Evolutionary conservation across 2,888 invertebrate genomes (phyloP).

Genomic region (Chymomyza caudatula): DNA sequence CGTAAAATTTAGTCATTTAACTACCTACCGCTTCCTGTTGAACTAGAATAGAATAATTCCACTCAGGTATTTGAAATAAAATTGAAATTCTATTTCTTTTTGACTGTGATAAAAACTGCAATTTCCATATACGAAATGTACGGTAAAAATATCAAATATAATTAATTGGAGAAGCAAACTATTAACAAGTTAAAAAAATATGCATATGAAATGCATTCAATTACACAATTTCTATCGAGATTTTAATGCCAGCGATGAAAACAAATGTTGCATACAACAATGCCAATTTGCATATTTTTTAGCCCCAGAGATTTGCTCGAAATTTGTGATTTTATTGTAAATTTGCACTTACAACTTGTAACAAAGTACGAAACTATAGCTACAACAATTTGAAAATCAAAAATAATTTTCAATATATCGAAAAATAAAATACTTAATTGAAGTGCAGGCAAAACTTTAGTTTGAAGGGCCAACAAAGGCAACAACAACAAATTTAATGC

Average conservation of each 20-base stretch:
- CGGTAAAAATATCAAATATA: not conserved
- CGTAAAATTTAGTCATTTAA: too few species aligned
- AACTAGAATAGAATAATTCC: too few species aligned
- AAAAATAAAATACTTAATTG: slow-evolving; percentile 29
- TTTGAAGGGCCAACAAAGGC: not conserved
- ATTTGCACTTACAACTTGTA: slow-evolving; percentile 53
- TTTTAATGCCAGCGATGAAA: not conserved
- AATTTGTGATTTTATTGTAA: slow-evolving; percentile 53
- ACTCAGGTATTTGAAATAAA: too few species aligned
- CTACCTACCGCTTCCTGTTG: too few species aligned
- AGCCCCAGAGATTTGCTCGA: not conserved
- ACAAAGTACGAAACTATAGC: slow-evolving; percentile 27
- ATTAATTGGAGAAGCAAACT: not conserved
- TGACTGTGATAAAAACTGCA: not conserved
- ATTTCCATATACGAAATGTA: not conserved
- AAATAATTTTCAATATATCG: slow-evolving; percentile 17
- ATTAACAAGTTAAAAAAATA: not conserved
- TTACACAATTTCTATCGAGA: not conserved
- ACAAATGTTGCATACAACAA: not conserved
- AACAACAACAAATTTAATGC: not conserved
- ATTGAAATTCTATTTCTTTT: too few species aligned
- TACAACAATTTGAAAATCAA: slow-evolving; percentile 23
- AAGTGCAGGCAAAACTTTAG: slow-evolving; percentile 23
- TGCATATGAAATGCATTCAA: not conserved
- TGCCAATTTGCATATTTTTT: slow-evolving; percentile 25